Evolutionary conservation across 2,888 invertebrate species (phyloP).

Genomic region (Neuroscelio doddi): DNA sequence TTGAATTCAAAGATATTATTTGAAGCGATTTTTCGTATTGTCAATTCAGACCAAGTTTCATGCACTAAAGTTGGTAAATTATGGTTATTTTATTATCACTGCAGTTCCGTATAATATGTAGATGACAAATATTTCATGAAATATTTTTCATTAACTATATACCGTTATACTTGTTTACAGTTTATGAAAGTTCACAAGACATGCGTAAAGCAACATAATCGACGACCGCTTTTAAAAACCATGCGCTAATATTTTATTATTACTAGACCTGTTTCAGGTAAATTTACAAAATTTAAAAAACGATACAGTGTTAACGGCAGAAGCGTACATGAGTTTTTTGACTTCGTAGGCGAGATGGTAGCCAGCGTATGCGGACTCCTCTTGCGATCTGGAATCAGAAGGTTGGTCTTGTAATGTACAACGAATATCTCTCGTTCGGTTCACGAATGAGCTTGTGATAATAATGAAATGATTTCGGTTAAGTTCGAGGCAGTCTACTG

Average conservation of each 20-base stretch:
- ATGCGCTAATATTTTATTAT: conserved; percentile 40
- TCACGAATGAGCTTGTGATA: conserved; percentile 28
- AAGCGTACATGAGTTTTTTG: conserved; percentile 99
- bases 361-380: conserved; percentile 96
- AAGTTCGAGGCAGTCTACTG: conserved; percentile 7
- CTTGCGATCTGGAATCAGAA: conserved; percentile 88
- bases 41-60: too few species aligned
- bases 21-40: too few species aligned
- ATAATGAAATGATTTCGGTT: conserved; percentile 13
- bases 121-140: too few species aligned
- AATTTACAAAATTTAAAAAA: conserved; percentile 42
- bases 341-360: conserved; percentile 99
- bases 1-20: too few species aligned
- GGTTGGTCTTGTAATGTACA: conserved; percentile 52
- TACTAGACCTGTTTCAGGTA: conserved; percentile 32
- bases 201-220: conserved; percentile 1
- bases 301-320: conserved; percentile 72
- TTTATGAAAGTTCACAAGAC: conserved; percentile 5
- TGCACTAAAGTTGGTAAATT: too few species aligned
- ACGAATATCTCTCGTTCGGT: conserved; percentile 36
- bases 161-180: too few species aligned
- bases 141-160: too few species aligned
- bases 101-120: too few species aligned
- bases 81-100: too few species aligned
- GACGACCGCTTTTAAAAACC: conserved; percentile 9